These are phyloP conservation scores for Pachyrhynchus sulphureomaculatus DNA, from an alignment of 1,140 invertebrate genomes.

Conservation along the genomic window DNA sequence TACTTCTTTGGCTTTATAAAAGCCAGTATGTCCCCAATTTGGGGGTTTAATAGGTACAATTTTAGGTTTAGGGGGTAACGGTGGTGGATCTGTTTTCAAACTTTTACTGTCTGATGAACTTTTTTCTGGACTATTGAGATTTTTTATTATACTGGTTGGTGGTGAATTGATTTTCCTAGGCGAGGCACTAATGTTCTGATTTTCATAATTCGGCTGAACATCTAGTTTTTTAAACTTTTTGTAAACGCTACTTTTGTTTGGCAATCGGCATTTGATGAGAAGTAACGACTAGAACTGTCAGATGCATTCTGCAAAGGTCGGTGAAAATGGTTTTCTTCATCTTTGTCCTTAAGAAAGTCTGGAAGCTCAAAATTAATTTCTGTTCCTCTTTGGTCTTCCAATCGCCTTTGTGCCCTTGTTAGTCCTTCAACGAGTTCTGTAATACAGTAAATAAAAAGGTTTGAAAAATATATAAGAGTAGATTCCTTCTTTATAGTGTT, in stretches of 20 bases:
- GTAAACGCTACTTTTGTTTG: conserved; percentile 13
- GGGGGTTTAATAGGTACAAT: conserved; percentile 59
- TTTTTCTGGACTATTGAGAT: conserved; percentile 37
- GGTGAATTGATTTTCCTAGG: not conserved
- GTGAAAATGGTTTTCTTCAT: conserved; percentile 43
- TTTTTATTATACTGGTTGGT: conserved; percentile 1
- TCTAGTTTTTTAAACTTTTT: conserved; percentile 4
- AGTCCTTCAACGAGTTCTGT: conserved; percentile 66
- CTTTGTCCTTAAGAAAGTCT: conserved; percentile 71
- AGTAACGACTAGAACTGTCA: conserved; percentile 8
- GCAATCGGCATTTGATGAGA: not conserved
- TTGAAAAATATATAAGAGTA: too few relatives aligned
- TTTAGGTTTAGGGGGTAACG: conserved; percentile 61
- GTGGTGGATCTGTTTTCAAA: conserved; percentile 51
- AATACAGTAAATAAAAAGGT: conserved; percentile 22
- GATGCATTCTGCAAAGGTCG: conserved; percentile 4
- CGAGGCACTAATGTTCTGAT: conserved; percentile 23
- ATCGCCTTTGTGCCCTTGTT: conserved; percentile 71
- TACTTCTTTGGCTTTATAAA: conserved; percentile 41
- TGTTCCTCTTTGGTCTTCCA: conserved; percentile 81
- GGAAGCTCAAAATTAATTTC: conserved; percentile 80
- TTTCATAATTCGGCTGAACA: conserved; percentile 33
- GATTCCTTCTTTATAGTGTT: too few relatives aligned
- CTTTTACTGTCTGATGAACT: conserved; percentile 40
- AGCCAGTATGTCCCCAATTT: conserved; percentile 55